phyloP scores from a whole-genome alignment of 2,113 vertebrate genomes.

The Rhinoderma darwinii region DNA sequence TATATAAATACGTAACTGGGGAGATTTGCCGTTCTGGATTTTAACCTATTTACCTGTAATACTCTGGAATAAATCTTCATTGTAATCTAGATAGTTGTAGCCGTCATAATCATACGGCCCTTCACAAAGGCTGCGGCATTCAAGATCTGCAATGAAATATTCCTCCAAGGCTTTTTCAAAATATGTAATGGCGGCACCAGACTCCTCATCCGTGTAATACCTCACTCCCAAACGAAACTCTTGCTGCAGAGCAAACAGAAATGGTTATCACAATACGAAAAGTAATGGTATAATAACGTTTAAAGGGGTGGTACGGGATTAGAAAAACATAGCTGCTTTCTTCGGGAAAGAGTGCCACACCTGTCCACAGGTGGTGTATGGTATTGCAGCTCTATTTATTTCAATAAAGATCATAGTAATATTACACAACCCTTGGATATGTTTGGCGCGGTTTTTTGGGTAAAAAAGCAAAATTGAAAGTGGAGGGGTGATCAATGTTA shows the following conservation, averaged over 20 bases:
- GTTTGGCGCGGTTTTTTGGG: no score
- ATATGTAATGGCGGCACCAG: conserved; percentile 74
- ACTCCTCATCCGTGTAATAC: conserved; percentile 85
- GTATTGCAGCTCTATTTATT: no score
- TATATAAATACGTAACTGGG: not conserved
- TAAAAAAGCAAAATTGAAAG: not conserved
- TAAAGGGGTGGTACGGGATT: no score
- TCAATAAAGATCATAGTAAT: no score
- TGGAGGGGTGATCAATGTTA: not conserved
- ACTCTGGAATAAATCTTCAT: conserved; percentile 89
- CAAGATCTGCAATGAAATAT: conserved; percentile 78
- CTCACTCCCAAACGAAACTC: conserved; percentile 84
- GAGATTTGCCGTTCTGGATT: not conserved
- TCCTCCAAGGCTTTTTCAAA: conserved; percentile 83
- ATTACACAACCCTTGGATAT: no score
- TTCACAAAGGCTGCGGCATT: conserved; percentile 89
- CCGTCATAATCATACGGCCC: conserved; percentile 90
- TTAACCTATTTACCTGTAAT: conserved; percentile 77
- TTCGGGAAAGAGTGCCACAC: no score
- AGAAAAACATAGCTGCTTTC: no score
- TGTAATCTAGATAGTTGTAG: conserved; percentile 97
- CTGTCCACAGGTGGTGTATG: no score
- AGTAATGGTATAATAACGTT: not conserved
- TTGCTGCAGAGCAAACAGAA: conserved; percentile 68
- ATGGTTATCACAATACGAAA: not conserved